Evolutionary conservation across 2,797 vertebrate genomes (phyloP), one percentile per base, ranked within the genome.

Genomic region (Oreortyx pictus): DNA sequence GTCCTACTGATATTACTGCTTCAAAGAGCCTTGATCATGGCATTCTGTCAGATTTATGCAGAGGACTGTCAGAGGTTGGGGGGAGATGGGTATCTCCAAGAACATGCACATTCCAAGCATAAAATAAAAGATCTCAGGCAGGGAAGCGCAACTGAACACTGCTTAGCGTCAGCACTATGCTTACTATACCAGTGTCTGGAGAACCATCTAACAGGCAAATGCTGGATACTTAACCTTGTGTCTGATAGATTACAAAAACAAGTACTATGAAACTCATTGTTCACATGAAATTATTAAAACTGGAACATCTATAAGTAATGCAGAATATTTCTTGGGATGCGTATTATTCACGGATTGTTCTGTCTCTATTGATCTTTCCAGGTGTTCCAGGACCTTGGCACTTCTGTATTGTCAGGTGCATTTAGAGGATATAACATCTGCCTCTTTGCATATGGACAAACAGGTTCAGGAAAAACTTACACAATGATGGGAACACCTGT

Each of bases 401-500:
- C 98, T 89, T 98, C 98, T 23, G 99, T 99, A 64, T 97, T 99
- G 80, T 98, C 98, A 0, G 99, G 98, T 94, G 99, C 99, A 18
- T 97, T 98, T 24, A 98, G 98, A 96, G 99, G 99, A 80, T 99
- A 99, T 97, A 99, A 99, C 27, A 98, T 99, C 93, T 99, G 99
- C 94, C 98, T 99, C 84, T 99, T 99, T 97, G 99, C 99, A 9
- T 99, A 99, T 66, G 99, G 99, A 72, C 99, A 99, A 97, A 99
- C 99, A 2, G 99, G 99, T 94, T 99, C 99, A 76, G 99, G 99
- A 84, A 99, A 99, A 97, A 99, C 99, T 0, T 99, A 99, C 90
- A 99, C 99, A 77, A 99, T 99, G 99, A 98, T 99, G 98, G 99
- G 99, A 39, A 99, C 99, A 33, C 98, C 98, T 94, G 99, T 99